Evolutionary conservation across 2,113 vertebrate genomes (phyloP).

Genomic region (Campylorhamphus procurvoides): DNA sequence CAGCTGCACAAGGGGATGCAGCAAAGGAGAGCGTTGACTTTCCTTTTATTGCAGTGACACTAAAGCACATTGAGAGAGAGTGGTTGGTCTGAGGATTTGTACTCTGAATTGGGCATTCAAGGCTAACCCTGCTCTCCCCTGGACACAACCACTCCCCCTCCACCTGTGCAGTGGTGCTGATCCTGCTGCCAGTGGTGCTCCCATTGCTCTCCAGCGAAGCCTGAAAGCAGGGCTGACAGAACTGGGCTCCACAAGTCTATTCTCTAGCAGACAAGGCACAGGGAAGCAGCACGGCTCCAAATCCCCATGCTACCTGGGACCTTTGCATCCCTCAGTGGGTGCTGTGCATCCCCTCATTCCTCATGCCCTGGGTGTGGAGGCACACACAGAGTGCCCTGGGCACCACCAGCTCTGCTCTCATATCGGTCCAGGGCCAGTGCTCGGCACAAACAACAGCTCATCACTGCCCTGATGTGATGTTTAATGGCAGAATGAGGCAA

Average conservation of each 20-base stretch:
- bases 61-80: background rate
- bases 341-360: background rate
- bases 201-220: background rate
- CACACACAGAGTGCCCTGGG: background rate
- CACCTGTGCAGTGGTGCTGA: fast-evolving
- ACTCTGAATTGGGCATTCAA: background rate
- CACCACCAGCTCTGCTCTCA: background rate
- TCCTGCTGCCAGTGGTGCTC: background rate
- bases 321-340: background rate
- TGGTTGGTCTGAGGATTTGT: background rate
- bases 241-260: background rate
- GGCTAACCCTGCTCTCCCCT: background rate
- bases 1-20: background rate
- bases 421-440: background rate
- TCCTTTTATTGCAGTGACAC: background rate
- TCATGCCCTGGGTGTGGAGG: fast-evolving
- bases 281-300: background rate
- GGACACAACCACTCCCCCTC: background rate
- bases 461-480: background rate
- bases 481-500: constrained; percentile 50
- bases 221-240: background rate
- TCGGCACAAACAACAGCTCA: background rate
- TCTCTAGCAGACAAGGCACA: background rate
- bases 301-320: background rate
- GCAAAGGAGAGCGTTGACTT: background rate